phyloP scores from a whole-genome alignment of 1,140 invertebrate genomes.

The Druon quercuslanigerum region DNA sequence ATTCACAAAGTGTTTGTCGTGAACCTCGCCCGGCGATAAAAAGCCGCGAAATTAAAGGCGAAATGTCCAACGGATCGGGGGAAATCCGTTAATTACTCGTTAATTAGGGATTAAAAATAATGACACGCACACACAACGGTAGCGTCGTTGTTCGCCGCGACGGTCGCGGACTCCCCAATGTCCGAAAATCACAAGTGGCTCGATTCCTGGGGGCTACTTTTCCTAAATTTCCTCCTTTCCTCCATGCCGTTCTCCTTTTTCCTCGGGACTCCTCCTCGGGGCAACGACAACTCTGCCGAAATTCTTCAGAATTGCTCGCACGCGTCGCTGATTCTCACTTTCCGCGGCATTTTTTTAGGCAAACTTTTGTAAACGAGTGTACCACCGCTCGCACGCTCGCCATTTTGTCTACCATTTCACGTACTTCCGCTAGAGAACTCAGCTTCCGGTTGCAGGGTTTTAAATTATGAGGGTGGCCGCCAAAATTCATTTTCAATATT shows the following conservation, averaged over 20 bases:
- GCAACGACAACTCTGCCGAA: slow-evolving; percentile 17
- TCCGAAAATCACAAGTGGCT: slow-evolving; percentile 48
- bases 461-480: background rate
- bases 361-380: slow-evolving; percentile 62
- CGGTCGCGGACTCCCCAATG: slow-evolving; percentile 1
- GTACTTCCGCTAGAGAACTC: background rate
- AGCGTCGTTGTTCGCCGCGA: slow-evolving; percentile 63
- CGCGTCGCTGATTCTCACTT: slow-evolving; percentile 56
- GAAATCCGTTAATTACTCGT: slow-evolving; percentile 43
- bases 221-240: slow-evolving; percentile 39
- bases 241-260: slow-evolving; percentile 2
- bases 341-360: slow-evolving; percentile 67
- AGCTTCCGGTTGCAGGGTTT: slow-evolving; percentile 41
- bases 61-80: background rate
- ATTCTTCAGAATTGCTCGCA: slow-evolving; percentile 38
- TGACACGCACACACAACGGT: slow-evolving; percentile 64
- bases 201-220: slow-evolving; percentile 36
- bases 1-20: slow-evolving; percentile 54
- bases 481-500: no score
- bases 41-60: slow-evolving; percentile 5
- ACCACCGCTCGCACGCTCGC: slow-evolving; percentile 60
- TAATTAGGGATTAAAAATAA: slow-evolving; percentile 60
- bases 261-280: background rate
- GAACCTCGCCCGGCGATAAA: slow-evolving; percentile 35
- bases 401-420: slow-evolving; percentile 58